phyloP scores from a whole-genome alignment of 2,113 vertebrate species.

The Muscicapa adusta region DNA sequence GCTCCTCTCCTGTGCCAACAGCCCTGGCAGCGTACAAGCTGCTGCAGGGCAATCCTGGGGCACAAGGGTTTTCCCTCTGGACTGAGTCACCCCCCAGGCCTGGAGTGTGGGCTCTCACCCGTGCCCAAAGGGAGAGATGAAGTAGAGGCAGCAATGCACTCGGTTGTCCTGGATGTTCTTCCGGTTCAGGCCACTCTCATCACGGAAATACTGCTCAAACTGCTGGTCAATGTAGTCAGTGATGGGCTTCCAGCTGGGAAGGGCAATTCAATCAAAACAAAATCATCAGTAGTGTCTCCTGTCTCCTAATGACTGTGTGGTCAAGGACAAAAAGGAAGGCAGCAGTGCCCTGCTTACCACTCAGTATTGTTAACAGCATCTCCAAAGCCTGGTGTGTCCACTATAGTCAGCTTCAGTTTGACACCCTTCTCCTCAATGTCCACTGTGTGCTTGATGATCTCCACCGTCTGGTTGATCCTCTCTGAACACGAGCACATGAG shows the following conservation, averaged over 20 bases:
- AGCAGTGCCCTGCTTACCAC: conserved; percentile 78
- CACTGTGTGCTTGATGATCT: conserved; percentile 97
- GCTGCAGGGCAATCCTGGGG: neutral
- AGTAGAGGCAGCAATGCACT: conserved; percentile 98
- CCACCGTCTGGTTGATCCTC: conserved; percentile 94
- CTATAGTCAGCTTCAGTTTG: conserved; percentile 96
- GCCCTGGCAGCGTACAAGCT: neutral
- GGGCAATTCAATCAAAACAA: neutral
- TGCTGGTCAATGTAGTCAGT: conserved; percentile 98
- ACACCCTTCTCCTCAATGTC: conserved; percentile 99
- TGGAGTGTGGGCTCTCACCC: conserved; percentile 75
- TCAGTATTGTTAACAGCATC: conserved; percentile 98
- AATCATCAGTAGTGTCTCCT: neutral
- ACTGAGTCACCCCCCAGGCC: neutral
- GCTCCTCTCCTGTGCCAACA: neutral
- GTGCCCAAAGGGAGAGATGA: conserved; percentile 95
- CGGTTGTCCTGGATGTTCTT: conserved; percentile 98
- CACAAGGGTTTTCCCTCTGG: neutral
- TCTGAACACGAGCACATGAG: conserved; percentile 51
- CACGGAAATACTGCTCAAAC: conserved; percentile 97
- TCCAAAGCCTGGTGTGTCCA: conserved; percentile 96
- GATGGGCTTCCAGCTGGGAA: conserved; percentile 92
- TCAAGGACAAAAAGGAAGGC: neutral
- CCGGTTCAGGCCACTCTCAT: conserved; percentile 94
- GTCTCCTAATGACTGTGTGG: neutral